Conservation (phyloP, 53 echinoderm and acorn worm genomes). For the Temnopleurus reevesii region DNA sequence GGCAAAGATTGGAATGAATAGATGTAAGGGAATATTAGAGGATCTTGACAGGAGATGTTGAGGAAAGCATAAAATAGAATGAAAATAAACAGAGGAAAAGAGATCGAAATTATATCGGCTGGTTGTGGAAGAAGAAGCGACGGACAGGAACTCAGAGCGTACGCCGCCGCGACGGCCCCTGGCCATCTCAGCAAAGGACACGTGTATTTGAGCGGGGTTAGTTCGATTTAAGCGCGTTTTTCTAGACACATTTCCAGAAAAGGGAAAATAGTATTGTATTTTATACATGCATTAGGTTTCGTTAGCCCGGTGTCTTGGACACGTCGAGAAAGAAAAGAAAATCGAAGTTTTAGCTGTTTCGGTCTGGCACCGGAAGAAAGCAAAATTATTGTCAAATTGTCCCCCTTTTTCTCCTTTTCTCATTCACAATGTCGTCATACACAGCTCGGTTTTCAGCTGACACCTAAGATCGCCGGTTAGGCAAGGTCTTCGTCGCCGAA, state of each 20-base stretch:
- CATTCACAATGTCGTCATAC: background rate
- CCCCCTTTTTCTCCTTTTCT: conserved; percentile 7
- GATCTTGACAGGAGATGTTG: background rate
- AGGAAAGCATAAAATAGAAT: conserved; percentile 32
- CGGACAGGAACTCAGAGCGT: conserved; percentile 39
- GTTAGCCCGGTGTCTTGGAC: conserved; percentile 48
- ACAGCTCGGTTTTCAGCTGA: conserved; percentile 20
- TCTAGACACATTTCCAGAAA: conserved; percentile 37
- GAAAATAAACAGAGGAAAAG: conserved; percentile 53
- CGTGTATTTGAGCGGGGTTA: conserved; percentile 56
- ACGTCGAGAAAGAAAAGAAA: conserved; percentile 44
- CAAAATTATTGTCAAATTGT: conserved; percentile 44
- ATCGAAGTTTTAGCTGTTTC: conserved; percentile 54
- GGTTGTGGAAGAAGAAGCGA: conserved; percentile 18
- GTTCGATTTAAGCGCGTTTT: conserved; percentile 56
- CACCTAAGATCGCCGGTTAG: conserved; percentile 5
- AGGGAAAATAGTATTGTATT: conserved; percentile 49
- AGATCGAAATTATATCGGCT: conserved; percentile 53
- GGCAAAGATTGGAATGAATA: background rate
- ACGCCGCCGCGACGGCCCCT: conserved; percentile 39
- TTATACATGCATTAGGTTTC: conserved; percentile 57
- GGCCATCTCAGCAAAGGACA: conserved; percentile 41
- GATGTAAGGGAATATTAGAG: background rate
- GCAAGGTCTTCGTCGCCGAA: conserved; percentile 25
- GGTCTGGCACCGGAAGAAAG: conserved; percentile 28